phyloP scores from a whole-genome alignment of 2,888 invertebrate species.

The Ophion costatus region DNA sequence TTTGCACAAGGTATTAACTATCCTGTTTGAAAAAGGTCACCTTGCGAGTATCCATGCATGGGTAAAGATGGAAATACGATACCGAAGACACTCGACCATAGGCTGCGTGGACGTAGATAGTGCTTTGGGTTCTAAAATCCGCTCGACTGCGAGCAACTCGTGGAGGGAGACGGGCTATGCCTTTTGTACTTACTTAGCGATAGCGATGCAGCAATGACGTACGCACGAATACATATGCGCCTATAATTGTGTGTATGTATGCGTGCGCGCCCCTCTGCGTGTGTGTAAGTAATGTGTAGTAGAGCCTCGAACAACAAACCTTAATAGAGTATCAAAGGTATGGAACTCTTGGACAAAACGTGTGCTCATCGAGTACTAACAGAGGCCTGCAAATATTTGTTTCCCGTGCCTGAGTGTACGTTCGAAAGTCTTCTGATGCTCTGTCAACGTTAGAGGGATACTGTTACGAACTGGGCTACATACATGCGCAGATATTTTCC shows the following conservation, averaged over 20 bases:
- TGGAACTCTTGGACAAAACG: constrained; percentile 51
- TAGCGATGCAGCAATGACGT: constrained; percentile 25
- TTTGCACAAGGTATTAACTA: constrained; percentile 55
- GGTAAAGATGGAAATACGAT: constrained; percentile 60
- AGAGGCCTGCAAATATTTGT: constrained; percentile 63
- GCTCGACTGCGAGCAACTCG: neutral
- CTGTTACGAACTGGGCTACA: constrained; percentile 38
- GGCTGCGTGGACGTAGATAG: constrained; percentile 26
- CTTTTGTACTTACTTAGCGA: constrained; percentile 43
- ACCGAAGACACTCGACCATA: constrained; percentile 16
- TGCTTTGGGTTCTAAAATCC: constrained; percentile 21
- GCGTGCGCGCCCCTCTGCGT: neutral
- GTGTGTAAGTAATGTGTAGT: constrained; percentile 1
- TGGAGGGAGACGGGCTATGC: constrained; percentile 11
- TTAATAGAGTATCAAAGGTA: constrained; percentile 65
- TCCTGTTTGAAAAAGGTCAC: constrained; percentile 37
- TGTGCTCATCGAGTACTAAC: constrained; percentile 48
- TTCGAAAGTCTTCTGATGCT: constrained; percentile 61
- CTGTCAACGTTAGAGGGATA: constrained; percentile 47
- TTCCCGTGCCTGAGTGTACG: constrained; percentile 63
- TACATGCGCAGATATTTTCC: too few species aligned
- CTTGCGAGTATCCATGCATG: constrained; percentile 22
- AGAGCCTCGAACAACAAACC: constrained; percentile 61
- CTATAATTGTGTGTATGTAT: neutral
- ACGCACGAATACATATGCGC: neutral